Percentiles rank a stretch among this genome's conserved stretches.
These are phyloP conservation scores for Todiramphus chloris DNA, from an alignment of 2,113 vertebrate species.

Conservation along the genomic window DNA sequence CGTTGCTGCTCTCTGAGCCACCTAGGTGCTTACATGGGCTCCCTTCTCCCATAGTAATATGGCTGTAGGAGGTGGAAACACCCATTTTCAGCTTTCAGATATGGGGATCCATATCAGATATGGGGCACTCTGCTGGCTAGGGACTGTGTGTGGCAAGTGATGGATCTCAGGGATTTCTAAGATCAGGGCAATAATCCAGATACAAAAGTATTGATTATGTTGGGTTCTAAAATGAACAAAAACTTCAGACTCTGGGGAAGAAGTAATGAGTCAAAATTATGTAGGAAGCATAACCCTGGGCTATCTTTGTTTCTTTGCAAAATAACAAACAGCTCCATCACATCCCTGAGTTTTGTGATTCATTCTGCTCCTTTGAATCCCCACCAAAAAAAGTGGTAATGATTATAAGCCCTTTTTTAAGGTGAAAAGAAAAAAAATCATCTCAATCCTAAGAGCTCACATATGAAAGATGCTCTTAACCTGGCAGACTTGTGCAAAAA, in stretches of 20 bases:
- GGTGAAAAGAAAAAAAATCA: not conserved
- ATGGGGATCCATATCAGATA: too few species aligned
- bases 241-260: not conserved
- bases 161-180: not conserved
- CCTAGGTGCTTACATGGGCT: not conserved
- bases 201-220: not conserved
- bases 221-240: not conserved
- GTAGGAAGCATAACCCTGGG: not conserved
- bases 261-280: not conserved
- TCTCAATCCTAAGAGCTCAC: not conserved
- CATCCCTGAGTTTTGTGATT: not conserved
- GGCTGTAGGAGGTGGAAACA: not conserved
- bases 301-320: not conserved
- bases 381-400: not conserved
- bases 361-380: not conserved
- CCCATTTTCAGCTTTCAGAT: not conserved
- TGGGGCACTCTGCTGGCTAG: not conserved
- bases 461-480: not conserved
- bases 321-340: not conserved
- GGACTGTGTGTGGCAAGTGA: not conserved
- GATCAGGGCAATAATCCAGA: not conserved
- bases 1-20: not conserved
- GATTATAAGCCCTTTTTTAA: not conserved
- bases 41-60: not conserved
- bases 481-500: not conserved